A percentile compares a stretch with the other conserved stretches of the same genome.
These are phyloP conservation scores for Halictus ligatus DNA, from an alignment of 2,888 invertebrate species.

Conservation along the genomic window DNA sequence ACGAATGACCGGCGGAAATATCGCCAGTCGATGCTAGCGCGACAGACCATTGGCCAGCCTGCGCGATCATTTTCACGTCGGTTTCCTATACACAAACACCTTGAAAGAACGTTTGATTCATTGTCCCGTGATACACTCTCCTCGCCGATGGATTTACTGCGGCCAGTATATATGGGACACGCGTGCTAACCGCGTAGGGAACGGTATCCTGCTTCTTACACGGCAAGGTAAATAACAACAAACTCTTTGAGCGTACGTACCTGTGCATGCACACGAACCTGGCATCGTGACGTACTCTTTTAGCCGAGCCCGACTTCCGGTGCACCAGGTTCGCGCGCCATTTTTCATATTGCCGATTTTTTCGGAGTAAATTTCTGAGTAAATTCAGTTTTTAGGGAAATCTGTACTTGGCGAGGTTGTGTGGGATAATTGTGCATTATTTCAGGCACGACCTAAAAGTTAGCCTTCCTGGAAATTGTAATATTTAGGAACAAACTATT, in stretches of 20 bases:
- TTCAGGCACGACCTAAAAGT: too few relatives aligned
- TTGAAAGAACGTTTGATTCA: slow-evolving; percentile 49
- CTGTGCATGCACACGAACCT: neutral
- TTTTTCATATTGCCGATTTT: slow-evolving; percentile 1
- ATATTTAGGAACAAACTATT: too few relatives aligned
- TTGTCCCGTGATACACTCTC: slow-evolving; percentile 23
- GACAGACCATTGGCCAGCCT: slow-evolving; percentile 38
- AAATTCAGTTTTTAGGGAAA: neutral
- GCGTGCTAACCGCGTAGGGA: slow-evolving; percentile 6
- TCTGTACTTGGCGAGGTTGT: neutral
- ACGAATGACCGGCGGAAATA: slow-evolving; percentile 3
- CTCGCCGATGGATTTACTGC: slow-evolving; percentile 27
- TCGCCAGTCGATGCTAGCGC: slow-evolving; percentile 19
- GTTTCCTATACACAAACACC: slow-evolving; percentile 49
- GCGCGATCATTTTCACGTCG: slow-evolving; percentile 49
- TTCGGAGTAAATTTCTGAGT: neutral
- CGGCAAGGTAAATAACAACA: slow-evolving; percentile 38
- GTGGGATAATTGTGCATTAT: neutral
- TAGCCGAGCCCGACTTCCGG: slow-evolving; percentile 16
- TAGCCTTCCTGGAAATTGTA: too few relatives aligned
- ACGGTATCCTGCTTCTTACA: neutral
- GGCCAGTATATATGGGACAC: slow-evolving; percentile 13
- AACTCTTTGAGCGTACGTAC: slow-evolving; percentile 12
- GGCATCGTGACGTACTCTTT: slow-evolving; percentile 31
- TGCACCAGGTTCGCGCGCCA: neutral